phyloP scores from a whole-genome alignment of 2,797 vertebrate genomes.

The Acanthornis magna region DNA sequence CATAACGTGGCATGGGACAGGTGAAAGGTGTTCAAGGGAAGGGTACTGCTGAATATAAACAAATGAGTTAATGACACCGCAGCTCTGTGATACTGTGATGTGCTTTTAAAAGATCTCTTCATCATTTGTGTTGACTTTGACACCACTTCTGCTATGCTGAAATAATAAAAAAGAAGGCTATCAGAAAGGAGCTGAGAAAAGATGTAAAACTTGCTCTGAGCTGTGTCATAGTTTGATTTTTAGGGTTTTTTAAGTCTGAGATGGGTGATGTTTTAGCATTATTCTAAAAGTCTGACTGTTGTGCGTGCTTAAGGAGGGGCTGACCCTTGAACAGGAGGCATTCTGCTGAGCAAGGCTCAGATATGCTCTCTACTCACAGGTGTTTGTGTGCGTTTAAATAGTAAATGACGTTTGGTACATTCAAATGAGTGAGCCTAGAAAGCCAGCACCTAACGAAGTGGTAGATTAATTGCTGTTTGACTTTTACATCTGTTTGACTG shows the following conservation, averaged over 20 bases:
- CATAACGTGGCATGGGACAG: fast-evolving
- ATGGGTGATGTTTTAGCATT: neutral
- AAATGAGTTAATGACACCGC: neutral
- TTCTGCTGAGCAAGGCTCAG: neutral
- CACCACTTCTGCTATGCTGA: neutral
- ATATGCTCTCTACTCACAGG: neutral
- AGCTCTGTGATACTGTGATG: neutral
- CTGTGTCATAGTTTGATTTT: neutral
- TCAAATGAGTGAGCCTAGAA: neutral
- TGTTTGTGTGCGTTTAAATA: neutral
- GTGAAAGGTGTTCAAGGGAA: neutral
- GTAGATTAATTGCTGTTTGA: neutral
- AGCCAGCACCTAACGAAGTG: neutral
- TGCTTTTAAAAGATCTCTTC: neutral
- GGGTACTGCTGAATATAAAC: neutral
- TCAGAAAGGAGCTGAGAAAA: neutral
- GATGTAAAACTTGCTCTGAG: neutral
- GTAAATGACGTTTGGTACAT: neutral
- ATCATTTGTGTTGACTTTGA: neutral
- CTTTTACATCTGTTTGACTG: neutral
- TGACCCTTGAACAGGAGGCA: neutral
- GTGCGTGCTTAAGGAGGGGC: neutral
- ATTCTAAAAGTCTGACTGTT: neutral
- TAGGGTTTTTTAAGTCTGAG: neutral
- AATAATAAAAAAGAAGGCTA: neutral